phyloP scores from a whole-genome alignment of 1,140 invertebrate genomes.

The Drosophila nigromelanica region DNA sequence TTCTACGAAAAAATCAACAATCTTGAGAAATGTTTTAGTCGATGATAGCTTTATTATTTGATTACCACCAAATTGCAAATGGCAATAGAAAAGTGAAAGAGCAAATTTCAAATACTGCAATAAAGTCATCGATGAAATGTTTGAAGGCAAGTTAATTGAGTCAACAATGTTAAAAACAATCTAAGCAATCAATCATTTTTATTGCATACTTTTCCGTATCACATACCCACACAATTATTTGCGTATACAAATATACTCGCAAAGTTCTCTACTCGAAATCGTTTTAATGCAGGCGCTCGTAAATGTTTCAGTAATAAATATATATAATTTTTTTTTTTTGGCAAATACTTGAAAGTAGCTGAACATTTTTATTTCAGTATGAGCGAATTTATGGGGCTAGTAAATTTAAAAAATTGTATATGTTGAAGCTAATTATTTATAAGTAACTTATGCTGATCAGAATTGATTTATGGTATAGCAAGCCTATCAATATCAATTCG shows the following conservation, averaged over 20 bases:
- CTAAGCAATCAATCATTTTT: conserved; percentile 73
- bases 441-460: neutral
- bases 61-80: conserved; percentile 11
- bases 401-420: conserved; percentile 20
- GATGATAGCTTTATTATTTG: conserved; percentile 20
- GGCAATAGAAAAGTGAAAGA: neutral
- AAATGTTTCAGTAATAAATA: conserved; percentile 12
- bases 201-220: conserved; percentile 74
- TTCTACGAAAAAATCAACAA: neutral
- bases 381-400: conserved; percentile 30
- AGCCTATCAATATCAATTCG: conserved; percentile 7
- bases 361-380: neutral
- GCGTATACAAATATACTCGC: conserved; percentile 23
- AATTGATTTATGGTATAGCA: conserved; percentile 50
- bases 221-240: conserved; percentile 39
- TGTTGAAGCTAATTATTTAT: conserved; percentile 8
- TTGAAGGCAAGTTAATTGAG: conserved; percentile 53
- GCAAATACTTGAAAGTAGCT: neutral
- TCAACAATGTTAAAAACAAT: conserved; percentile 50
- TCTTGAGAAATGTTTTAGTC: conserved; percentile 2
- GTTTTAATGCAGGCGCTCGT: too few relatives aligned
- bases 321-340: neutral
- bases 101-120: conserved; percentile 1
- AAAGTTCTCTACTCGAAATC: too few relatives aligned
- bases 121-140: conserved; percentile 42